Percentiles rank a stretch among this genome's conserved stretches.
These are phyloP conservation scores for Hemibagrus guttatus DNA, from an alignment of 2,797 vertebrate genomes.

Conservation along the genomic window DNA sequence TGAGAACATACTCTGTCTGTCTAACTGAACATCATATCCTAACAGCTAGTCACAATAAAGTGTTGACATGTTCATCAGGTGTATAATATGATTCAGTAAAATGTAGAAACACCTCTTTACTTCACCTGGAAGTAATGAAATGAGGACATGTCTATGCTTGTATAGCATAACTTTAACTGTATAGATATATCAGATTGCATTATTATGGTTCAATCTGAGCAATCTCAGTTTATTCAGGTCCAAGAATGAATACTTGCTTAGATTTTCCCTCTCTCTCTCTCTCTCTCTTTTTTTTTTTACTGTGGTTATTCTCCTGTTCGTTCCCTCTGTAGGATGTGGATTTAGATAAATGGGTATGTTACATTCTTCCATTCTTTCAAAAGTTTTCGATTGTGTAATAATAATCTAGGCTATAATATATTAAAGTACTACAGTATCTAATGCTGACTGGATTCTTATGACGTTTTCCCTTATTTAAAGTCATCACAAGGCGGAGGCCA, in stretches of 20 bases:
- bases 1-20: constrained; percentile 45
- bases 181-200: not conserved
- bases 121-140: not conserved
- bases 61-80: not conserved
- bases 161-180: not conserved
- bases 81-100: not conserved
- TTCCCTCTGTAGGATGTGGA: constrained; percentile 69
- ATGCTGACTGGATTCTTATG: not conserved
- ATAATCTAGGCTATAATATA: not conserved
- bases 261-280: too few relatives aligned
- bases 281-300: too few relatives aligned
- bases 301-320: constrained; percentile 12
- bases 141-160: not conserved
- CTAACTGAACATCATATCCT: not conserved
- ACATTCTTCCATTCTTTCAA: not conserved
- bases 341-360: constrained; percentile 82
- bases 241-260: not conserved
- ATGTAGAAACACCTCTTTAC: not conserved
- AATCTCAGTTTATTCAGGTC: not conserved
- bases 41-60: not conserved
- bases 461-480: constrained; percentile 59
- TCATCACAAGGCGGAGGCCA: constrained; percentile 93
- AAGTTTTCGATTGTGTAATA: not conserved
- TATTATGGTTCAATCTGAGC: not conserved
- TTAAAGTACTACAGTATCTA: not conserved